Percentiles rank a stretch among this genome's conserved stretches.
Conservation (phyloP, 2,113 vertebrate genomes). For the Blennius ocellaris region DNA sequence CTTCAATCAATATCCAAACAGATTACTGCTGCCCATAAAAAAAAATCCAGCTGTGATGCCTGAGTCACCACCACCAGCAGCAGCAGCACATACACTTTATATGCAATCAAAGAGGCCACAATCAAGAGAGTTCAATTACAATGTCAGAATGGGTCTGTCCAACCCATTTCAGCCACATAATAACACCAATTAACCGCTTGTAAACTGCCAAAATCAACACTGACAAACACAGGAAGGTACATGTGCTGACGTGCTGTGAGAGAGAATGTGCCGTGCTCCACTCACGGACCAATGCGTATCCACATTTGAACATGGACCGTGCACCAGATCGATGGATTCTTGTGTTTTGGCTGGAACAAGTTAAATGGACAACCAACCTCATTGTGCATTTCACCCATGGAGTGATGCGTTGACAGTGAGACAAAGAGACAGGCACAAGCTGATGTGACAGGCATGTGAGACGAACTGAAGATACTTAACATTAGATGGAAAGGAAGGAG, state of each 20-base stretch:
- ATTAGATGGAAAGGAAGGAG: neutral
- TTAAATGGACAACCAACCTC: neutral
- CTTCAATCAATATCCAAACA: constrained; percentile 17
- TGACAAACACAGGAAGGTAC: constrained; percentile 1
- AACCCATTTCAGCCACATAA: constrained; percentile 31
- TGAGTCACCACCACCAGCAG: neutral
- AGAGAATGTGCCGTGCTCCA: neutral
- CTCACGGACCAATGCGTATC: constrained; percentile 43
- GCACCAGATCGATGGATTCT: constrained; percentile 53
- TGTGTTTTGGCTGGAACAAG: constrained; percentile 34
- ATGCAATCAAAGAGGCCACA: constrained; percentile 12
- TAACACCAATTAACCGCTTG: constrained; percentile 34
- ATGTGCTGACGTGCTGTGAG: constrained; percentile 1
- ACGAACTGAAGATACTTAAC: neutral
- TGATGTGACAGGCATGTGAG: neutral
- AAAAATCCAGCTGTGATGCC: neutral
- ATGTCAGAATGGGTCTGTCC: neutral
- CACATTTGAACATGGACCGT: constrained; percentile 49
- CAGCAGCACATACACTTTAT: constrained; percentile 2
- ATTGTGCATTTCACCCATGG: neutral
- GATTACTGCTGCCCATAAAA: constrained; percentile 17
- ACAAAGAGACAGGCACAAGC: neutral
- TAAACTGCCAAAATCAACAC: constrained; percentile 12
- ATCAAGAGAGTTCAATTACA: constrained; percentile 25
- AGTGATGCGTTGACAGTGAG: neutral